Percentiles rank a stretch among this genome's conserved stretches.
These are phyloP conservation scores for Rhopalosiphum padi DNA, from an alignment of 1,140 invertebrate species.

Conservation along the genomic window DNA sequence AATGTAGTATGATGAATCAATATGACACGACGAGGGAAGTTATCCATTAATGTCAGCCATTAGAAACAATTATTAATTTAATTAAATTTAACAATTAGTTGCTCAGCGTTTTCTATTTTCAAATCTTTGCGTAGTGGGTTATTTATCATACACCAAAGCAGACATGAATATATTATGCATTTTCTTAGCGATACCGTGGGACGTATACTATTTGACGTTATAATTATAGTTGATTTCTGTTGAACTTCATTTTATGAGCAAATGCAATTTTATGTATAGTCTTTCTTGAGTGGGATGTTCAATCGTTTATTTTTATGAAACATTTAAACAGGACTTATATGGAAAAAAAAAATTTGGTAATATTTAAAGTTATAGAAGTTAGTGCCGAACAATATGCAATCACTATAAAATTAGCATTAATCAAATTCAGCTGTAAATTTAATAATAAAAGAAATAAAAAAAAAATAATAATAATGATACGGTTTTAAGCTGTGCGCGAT, in stretches of 20 bases:
- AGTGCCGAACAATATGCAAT: background rate
- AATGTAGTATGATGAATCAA: background rate
- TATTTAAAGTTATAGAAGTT: background rate
- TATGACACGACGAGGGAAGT: background rate
- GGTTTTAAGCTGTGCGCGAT: background rate
- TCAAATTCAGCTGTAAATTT: background rate
- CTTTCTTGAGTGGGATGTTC: background rate
- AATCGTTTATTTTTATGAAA: background rate
- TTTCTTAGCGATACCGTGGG: background rate
- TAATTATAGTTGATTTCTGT: background rate
- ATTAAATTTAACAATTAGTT: constrained; percentile 5
- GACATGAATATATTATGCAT: background rate
- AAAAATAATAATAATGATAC: background rate
- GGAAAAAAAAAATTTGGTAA: background rate
- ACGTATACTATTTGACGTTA: background rate
- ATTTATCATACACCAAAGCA: background rate
- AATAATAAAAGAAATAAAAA: background rate
- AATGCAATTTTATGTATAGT: background rate
- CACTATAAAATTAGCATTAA: background rate
- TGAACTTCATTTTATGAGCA: background rate
- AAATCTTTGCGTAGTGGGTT: background rate
- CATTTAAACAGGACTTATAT: background rate
- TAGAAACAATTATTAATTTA: background rate
- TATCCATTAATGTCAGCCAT: background rate
- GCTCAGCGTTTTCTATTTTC: background rate